Evolutionary conservation across 1,140 invertebrate genomes (phyloP).

Genomic region (Manduca sexta): DNA sequence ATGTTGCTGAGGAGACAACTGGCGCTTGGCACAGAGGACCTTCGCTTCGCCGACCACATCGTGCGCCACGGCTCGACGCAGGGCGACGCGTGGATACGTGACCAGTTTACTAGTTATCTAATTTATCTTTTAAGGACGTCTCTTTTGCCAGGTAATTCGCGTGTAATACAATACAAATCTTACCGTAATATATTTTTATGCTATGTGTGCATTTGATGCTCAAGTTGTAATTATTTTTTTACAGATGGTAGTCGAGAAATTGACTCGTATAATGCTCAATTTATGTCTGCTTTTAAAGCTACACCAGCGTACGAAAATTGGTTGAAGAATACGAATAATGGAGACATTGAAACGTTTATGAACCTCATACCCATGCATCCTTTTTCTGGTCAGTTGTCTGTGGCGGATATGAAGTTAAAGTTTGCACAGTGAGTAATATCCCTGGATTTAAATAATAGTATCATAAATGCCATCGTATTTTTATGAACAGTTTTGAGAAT

Average conservation of each 20-base stretch:
- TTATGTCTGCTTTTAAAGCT: constrained; percentile 88
- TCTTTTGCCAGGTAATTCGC: constrained; percentile 78
- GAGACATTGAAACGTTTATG: constrained; percentile 76
- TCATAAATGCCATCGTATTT: no score
- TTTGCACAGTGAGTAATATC: constrained; percentile 86
- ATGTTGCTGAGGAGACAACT: constrained; percentile 87
- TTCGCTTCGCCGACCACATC: constrained; percentile 95
- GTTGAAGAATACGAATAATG: constrained; percentile 78
- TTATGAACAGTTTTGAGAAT: no score
- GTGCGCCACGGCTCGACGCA: constrained; percentile 89
- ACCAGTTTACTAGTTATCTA: constrained; percentile 95
- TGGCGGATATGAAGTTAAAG: constrained; percentile 94
- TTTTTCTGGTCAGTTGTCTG: constrained; percentile 92
- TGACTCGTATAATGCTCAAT: constrained; percentile 92
- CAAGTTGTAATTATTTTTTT: constrained; percentile 19
- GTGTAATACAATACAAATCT: neutral
- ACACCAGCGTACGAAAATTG: constrained; percentile 94
- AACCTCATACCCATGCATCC: constrained; percentile 87
- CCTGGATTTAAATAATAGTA: no score
- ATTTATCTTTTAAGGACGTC: constrained; percentile 90
- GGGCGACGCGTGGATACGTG: constrained; percentile 93
- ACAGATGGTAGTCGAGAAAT: constrained; percentile 82
- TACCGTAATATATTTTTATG: no score
- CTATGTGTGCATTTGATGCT: neutral
- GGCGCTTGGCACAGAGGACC: constrained; percentile 93